Evolutionary conservation across 2,113 vertebrate genomes (phyloP).

Genomic region (Hemiprocne comata): DNA sequence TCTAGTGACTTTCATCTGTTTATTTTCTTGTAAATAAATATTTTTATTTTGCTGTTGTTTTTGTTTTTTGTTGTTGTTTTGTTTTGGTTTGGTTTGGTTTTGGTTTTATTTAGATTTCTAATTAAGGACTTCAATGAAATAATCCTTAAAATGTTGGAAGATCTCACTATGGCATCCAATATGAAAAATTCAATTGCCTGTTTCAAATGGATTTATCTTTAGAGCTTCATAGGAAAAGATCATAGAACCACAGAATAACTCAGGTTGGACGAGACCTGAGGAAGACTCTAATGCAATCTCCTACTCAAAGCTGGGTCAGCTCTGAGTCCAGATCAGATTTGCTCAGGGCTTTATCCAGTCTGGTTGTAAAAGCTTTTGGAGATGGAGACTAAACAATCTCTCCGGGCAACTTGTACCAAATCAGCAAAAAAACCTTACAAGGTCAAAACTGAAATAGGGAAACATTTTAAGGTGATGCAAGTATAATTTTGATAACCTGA

Average conservation of each 20-base stretch:
- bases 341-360: background rate
- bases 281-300: background rate
- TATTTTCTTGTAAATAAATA: background rate
- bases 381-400: background rate
- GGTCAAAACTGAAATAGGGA: background rate
- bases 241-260: background rate
- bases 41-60: background rate
- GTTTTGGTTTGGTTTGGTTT: too few relatives aligned
- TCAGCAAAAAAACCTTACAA: background rate
- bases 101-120: too few relatives aligned
- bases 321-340: background rate
- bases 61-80: too few relatives aligned
- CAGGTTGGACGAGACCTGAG: background rate
- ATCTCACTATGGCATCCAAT: background rate
- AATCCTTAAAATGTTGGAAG: background rate
- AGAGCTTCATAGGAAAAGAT: background rate
- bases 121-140: background rate
- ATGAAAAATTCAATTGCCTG: background rate
- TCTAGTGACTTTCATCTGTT: background rate
- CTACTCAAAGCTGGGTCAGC: background rate
- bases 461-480: background rate
- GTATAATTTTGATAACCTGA: background rate
- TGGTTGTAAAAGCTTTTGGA: background rate
- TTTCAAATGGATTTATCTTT: background rate
- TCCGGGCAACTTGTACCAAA: background rate